Evolutionary conservation across 1,140 invertebrate species (phyloP).

Genomic region (Microplitis demolitor): DNA sequence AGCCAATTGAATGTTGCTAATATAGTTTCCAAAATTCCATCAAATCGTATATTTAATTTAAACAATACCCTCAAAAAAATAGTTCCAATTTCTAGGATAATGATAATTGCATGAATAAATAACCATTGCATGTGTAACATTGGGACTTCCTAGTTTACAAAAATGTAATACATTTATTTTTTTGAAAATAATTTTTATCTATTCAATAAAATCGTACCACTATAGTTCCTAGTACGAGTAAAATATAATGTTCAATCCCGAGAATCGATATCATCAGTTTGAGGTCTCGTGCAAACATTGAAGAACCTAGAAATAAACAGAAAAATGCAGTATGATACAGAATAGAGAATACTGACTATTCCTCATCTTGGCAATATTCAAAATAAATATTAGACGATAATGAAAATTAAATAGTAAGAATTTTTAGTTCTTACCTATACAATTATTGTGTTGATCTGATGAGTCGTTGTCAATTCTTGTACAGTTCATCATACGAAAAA

Average conservation of each 20-base stretch:
- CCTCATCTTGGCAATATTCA: not conserved
- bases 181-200: not conserved
- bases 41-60: slow-evolving; percentile 49
- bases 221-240: slow-evolving; percentile 54
- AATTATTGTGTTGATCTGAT: slow-evolving; percentile 11
- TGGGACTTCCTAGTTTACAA: slow-evolving; percentile 48
- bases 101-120: slow-evolving; percentile 57
- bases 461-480: slow-evolving; percentile 36
- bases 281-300: slow-evolving; percentile 51
- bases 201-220: slow-evolving; percentile 37
- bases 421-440: slow-evolving; percentile 29
- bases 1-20: slow-evolving; percentile 54
- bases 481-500: slow-evolving; percentile 48
- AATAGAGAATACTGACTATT: slow-evolving; percentile 8
- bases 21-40: slow-evolving; percentile 51
- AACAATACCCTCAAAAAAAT: slow-evolving; percentile 51
- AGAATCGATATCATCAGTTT: slow-evolving; percentile 57
- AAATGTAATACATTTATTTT: slow-evolving; percentile 17
- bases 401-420: too few species aligned
- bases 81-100: slow-evolving; percentile 53
- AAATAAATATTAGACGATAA: slow-evolving; percentile 4
- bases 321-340: not conserved
- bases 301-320: slow-evolving; percentile 37
- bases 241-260: slow-evolving; percentile 55
- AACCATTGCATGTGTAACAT: slow-evolving; percentile 57